phyloP scores from a whole-genome alignment of 2,113 vertebrate species.

The Trachemys scripta region DNA sequence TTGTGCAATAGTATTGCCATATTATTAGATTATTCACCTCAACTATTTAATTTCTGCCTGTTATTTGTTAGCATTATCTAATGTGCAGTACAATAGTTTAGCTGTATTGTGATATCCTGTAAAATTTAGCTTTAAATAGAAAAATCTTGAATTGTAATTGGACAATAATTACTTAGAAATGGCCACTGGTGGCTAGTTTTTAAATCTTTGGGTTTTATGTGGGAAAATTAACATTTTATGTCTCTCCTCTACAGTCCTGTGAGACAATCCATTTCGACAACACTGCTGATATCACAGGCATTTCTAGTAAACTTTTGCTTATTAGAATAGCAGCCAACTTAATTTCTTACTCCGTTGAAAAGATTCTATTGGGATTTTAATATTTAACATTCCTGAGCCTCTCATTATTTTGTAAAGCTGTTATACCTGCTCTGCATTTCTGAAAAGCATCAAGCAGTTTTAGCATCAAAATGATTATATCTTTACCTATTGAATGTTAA shows the following conservation, averaged over 20 bases:
- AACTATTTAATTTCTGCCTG: background rate
- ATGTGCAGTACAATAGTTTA: background rate
- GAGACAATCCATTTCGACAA: background rate
- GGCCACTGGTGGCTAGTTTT: background rate
- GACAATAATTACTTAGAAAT: background rate
- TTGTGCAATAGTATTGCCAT: background rate
- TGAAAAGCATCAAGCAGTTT: background rate
- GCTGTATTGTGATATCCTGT: background rate
- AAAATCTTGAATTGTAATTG: background rate
- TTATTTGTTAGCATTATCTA: background rate
- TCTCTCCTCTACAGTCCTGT: background rate
- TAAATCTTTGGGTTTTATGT: background rate
- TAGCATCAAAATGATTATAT: background rate
- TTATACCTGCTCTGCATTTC: background rate
- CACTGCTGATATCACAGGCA: background rate
- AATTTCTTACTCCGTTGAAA: background rate
- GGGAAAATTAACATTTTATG: background rate
- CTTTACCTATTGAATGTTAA: background rate
- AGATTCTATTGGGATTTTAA: background rate
- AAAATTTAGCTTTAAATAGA: background rate
- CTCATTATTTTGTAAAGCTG: background rate
- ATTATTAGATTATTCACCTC: background rate
- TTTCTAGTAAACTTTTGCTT: background rate
- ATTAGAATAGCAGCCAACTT: background rate
- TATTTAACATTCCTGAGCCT: background rate